Base-by-base conservation (phyloP, 2,797 vertebrate species). In the Semotilus atromaculatus region DNA sequence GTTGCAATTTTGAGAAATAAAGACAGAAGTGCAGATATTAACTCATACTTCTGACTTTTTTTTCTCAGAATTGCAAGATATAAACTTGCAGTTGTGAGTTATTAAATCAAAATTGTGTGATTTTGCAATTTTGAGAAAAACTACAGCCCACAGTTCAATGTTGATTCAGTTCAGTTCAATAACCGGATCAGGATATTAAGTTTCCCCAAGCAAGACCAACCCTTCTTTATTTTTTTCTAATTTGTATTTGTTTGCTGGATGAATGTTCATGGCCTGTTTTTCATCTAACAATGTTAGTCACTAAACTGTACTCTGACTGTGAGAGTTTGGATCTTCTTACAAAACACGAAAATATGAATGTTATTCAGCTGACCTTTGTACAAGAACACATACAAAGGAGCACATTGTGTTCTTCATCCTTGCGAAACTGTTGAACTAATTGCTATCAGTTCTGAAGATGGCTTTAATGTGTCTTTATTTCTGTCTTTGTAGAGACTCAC, bases 321-420 rank as follows among this genome's bases (percentile, higher is more conserved):
- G n/a, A 68, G 45, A n/a, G 18, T 55, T 83, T 77, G 45, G 13
- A 43, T 68, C 48, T 77, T 83, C 64, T 67, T n/a, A 55, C 48
- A 53, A 36, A 55, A 29, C 21, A 60, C 8, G 2, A 78, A 78
- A 70, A 77, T 26, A 58, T 55, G 82, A 68, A 71, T 60, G 74
- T 34, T 62, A n/a, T 26, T 48, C 38, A 71, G 51, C 26, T 79
- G 75, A 72, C 75, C 48, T 79, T 71, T 48, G 68, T 6, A 43
- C 51, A 18, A 13, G 23, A 58, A 16, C 9, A 7, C 53, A 7
- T 13, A 84, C 83, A 84, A 84, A 79, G 38, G 40, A 72, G 48
- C 38, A 78, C 66, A 78, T 84, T 84, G 53, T 83, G 48, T 78
- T 78, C 29, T 60, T 84, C 74, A 36, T 71, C 66, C 21, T 48